Conservation (phyloP, 2,113 vertebrate genomes). For the Boleophthalmus pectinirostris region DNA sequence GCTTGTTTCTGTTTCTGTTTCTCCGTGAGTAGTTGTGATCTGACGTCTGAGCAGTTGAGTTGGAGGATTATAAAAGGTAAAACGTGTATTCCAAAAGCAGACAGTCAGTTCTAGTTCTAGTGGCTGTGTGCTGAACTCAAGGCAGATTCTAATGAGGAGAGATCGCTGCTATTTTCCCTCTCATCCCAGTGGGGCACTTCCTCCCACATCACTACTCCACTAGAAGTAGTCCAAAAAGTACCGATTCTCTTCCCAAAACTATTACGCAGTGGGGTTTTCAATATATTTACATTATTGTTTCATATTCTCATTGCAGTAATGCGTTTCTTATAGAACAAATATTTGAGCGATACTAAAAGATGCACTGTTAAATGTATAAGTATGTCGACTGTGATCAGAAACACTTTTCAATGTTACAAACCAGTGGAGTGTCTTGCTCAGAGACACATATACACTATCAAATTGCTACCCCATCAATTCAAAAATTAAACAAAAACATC, state of each 20-base stretch:
- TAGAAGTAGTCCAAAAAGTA: conserved; percentile 20
- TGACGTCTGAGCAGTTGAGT: conserved; percentile 41
- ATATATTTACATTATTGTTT: background rate
- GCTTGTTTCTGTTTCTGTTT: conserved; percentile 15
- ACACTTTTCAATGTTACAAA: too few species aligned
- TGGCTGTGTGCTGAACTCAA: conserved; percentile 35
- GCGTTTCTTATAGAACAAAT: background rate
- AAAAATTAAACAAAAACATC: too few species aligned
- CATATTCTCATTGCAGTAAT: background rate
- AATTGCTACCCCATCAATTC: too few species aligned
- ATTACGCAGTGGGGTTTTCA: background rate
- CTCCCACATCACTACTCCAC: conserved; percentile 14
- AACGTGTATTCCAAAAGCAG: conserved; percentile 55
- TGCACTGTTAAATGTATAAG: background rate
- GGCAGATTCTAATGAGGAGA: conserved; percentile 52
- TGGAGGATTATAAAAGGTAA: conserved; percentile 15
- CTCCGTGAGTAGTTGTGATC: conserved; percentile 27
- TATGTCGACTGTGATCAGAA: too few species aligned
- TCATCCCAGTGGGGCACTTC: conserved; percentile 16
- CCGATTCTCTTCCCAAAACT: background rate
- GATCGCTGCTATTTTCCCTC: conserved; percentile 18
- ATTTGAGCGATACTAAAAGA: background rate
- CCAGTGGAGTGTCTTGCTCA: too few species aligned
- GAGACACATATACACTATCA: too few species aligned
- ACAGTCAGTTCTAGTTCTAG: conserved; percentile 51